These are phyloP conservation scores for Alcedo atthis DNA, from an alignment of 2,797 vertebrate species.

Conservation along the genomic window DNA sequence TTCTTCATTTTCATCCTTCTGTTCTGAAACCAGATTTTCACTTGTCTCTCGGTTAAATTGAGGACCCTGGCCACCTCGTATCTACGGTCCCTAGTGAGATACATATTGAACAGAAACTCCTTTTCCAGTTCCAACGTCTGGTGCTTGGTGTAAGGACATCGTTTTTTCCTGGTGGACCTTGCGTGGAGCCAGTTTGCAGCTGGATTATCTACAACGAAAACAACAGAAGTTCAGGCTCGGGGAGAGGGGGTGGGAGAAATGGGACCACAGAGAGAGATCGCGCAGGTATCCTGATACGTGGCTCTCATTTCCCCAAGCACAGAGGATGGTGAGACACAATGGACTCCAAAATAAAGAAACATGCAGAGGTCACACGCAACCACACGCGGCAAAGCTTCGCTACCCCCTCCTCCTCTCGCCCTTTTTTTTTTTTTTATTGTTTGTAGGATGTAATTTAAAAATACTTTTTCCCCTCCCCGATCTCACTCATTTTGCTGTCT, in stretches of 20 bases:
- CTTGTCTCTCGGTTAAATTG: constrained; percentile 97
- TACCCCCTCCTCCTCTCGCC: neutral
- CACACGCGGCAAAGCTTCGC: constrained; percentile 11
- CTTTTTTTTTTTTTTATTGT: neutral
- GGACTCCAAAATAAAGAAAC: constrained; percentile 40
- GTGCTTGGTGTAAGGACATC: constrained; percentile 95
- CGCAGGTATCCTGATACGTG: neutral
- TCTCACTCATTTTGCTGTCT: neutral
- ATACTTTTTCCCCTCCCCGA: neutral
- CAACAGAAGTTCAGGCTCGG: constrained; percentile 33
- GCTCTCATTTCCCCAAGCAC: neutral
- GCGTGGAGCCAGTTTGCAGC: constrained; percentile 97
- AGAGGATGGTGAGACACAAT: constrained; percentile 33
- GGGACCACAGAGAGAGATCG: neutral
- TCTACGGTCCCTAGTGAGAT: constrained; percentile 96
- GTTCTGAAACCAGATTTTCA: constrained; percentile 99
- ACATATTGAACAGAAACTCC: constrained; percentile 99
- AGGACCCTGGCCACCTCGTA: constrained; percentile 94
- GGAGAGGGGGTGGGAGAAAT: too few relatives aligned
- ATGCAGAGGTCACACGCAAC: constrained; percentile 42
- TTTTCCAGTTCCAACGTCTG: constrained; percentile 98
- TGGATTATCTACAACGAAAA: constrained; percentile 88
- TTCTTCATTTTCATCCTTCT: constrained; percentile 99
- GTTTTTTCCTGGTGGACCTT: constrained; percentile 95
- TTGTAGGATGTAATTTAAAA: constrained; percentile 35